Evolutionary conservation across 2,888 invertebrate genomes (phyloP), one percentile per base, ranked within the genome.

Genomic region (Adelphocoris suturalis): DNA sequence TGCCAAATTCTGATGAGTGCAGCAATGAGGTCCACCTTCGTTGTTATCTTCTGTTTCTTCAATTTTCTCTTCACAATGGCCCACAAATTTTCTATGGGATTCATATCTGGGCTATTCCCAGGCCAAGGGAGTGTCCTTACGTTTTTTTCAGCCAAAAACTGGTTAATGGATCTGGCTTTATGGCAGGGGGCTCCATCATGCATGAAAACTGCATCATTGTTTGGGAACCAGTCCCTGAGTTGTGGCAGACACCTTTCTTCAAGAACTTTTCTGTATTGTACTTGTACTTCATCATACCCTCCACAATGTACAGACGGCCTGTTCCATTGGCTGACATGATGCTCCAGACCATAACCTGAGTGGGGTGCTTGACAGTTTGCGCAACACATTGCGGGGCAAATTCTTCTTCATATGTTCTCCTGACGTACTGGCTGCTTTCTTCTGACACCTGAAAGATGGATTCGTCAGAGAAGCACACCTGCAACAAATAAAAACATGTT

Each of bases 81-180:
- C 92, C 92, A 92, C 12, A 91, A 19, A 76, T 92, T 92, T 89
- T 92, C 92, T 12, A 92, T 92, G 19, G 92, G 91, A 86, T 92
- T 92, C 90, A 91, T 86, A 61, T 91, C 91, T 11, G 91, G 91
- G 28, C 81, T 90, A 48, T 91, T 91, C 28, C 91, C 90, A 46
- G 91, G 91, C 91, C 91, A 92, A 16, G 90, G 89, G 61, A 91
- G 90, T 76, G 90, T 90, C 57, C 57, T 19, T 0, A 85, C 23
- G 37, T 37, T 0, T 1, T 81, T 47, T 81, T 46, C 48, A 1
- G n/a, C 28, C 14, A 86, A 46, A 27, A 86, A 86, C 2, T 19
- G 2, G 7, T 7, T 75, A 75, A 75, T 19, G 1, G 11, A 11
- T 16, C 27, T 55, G 37, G 48, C 61, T 90, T 90, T 37, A 5